A percentile compares a stretch with the other conserved stretches of the same genome.
phyloP scores from a whole-genome alignment of 2,888 invertebrate species.

The Petrophora chlorosata region DNA sequence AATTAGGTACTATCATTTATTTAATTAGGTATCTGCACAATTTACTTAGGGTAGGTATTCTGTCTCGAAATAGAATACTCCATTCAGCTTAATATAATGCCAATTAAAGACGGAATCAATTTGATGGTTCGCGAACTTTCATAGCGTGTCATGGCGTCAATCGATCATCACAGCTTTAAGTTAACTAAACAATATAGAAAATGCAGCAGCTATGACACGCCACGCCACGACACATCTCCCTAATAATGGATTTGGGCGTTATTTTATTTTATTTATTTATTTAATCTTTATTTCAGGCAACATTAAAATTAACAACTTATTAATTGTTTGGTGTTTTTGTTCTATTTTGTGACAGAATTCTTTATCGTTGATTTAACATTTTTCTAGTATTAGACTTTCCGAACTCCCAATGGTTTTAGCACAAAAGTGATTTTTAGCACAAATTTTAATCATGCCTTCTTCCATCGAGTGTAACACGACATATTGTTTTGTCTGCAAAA shows the following conservation, averaged over 20 bases:
- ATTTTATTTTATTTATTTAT: no score
- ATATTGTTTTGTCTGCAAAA: not conserved
- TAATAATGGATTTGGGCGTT: no score
- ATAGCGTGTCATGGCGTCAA: not conserved
- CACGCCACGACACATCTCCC: no score
- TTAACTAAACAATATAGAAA: no score
- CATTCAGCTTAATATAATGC: no score
- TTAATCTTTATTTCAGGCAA: conserved; percentile 6
- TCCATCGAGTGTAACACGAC: not conserved
- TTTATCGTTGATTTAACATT: not conserved
- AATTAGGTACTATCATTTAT: conserved; percentile 6
- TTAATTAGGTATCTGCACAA: not conserved
- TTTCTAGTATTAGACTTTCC: conserved; percentile 6
- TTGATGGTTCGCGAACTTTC: no score
- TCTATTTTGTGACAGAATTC: not conserved
- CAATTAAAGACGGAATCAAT: no score
- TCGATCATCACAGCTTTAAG: no score
- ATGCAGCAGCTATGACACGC: no score
- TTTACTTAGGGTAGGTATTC: not conserved
- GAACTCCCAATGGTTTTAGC: conserved; percentile 6
- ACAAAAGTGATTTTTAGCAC: conserved; percentile 13
- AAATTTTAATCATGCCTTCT: not conserved
- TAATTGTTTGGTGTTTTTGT: not conserved
- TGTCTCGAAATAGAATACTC: no score
- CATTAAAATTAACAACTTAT: not conserved